Evolutionary conservation across 2,888 invertebrate species (phyloP).

Genomic region (Tinea semifulvella): DNA sequence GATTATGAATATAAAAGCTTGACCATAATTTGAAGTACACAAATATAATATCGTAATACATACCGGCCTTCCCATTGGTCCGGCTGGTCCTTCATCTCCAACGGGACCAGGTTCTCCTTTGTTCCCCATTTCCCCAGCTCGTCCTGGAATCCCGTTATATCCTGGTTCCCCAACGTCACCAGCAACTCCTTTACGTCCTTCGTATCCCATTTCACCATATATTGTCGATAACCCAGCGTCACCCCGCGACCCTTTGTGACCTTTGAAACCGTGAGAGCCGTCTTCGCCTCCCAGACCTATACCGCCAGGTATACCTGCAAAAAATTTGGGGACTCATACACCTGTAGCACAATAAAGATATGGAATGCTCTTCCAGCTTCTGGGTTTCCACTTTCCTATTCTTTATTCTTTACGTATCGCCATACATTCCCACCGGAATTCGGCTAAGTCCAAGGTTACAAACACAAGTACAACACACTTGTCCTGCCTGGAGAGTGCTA

Average conservation of each 20-base stretch:
- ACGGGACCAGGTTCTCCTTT: slow-evolving; percentile 47
- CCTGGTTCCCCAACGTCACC: slow-evolving; percentile 71
- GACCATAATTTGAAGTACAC: no score
- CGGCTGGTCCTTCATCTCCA: slow-evolving; percentile 68
- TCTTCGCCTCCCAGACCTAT: slow-evolving; percentile 58
- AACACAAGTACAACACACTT: no score
- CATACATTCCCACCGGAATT: no score
- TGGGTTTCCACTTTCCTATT: no score
- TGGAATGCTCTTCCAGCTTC: no score
- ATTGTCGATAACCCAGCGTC: slow-evolving; percentile 53
- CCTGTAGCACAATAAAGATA: no score
- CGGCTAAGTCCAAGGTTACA: no score
- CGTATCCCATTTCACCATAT: slow-evolving; percentile 40
- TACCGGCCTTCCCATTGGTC: slow-evolving; percentile 65
- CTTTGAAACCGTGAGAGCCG: slow-evolving; percentile 72
- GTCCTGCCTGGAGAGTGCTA: no score
- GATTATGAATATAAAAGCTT: no score
- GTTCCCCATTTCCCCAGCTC: slow-evolving; percentile 51
- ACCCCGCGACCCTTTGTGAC: slow-evolving; percentile 57
- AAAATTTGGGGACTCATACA: no score
- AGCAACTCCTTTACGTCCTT: slow-evolving; percentile 53
- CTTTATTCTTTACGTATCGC: no score
- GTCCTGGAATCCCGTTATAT: slow-evolving; percentile 60
- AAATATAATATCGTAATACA: no score
- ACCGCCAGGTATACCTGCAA: slow-evolving; percentile 54